Base-by-base conservation (phyloP, 1,140 invertebrate genomes). In the Panagrolaimus sp. region DNA sequence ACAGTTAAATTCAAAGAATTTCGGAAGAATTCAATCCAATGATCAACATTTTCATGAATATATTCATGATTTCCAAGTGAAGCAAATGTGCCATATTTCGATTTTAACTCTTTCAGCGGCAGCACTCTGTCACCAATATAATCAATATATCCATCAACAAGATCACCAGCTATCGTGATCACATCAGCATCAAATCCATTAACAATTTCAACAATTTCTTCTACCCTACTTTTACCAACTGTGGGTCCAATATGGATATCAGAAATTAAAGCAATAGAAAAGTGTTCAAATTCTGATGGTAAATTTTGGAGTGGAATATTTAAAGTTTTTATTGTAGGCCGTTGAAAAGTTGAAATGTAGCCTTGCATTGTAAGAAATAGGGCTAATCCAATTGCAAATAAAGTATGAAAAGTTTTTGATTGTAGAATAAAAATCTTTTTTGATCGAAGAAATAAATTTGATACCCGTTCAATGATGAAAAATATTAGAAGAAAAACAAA, bases 171-270 rank as follows among this genome's bases (percentile, higher is more conserved):
- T 23, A 76, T 76, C 5, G 72, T 57, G 9, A 76, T 69, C 4
- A 63, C 48, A 65, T 78, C 68, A 5, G 66, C 71, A 16, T 76
- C 48, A 5, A 76, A 25, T 7, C 9, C 16, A 43, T 76, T 76
- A 0, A 72, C 66, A 20, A 69, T 68, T 5, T 67, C 53, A 8
- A 76, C 74, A 25, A 76, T 76, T 43, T 67, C 25, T n/a, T 75
- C 53, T 7, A 76, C 65, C 38, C 76, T 23, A 0, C 45, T 9
- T 48, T 47, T 70, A 13, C 45, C 27, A 9, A 76, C 76, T 3
- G 76, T 76, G 9, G 74, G 74, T 13, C 74, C 76, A 38, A 76
- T 75, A 63, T 76, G 74, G 16, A 78, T 45, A 69, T 76, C 74
- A n/a, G 74, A 76, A 8, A 76, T 9, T 16, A 76, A 53, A 20